Base-by-base conservation (phyloP, 2,797 vertebrate genomes). In the Fistularia tabacaria region DNA sequence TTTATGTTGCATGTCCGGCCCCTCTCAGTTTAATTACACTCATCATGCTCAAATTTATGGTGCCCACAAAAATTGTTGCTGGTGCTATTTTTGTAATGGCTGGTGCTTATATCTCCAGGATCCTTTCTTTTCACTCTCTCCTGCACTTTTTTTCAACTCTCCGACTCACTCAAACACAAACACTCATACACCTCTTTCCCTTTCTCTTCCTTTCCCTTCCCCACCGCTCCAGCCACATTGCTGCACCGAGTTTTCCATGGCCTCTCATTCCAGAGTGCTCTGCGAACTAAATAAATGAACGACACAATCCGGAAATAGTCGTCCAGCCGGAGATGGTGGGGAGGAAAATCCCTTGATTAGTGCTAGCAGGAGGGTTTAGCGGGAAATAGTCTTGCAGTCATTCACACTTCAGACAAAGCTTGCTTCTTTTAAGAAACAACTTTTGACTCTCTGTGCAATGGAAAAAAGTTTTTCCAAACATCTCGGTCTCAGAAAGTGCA, bases 281-380 rank as follows among this genome's bases (percentile, higher is more conserved):
- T 73, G 80, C 71, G 48, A 84, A 82, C 77, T 78, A 70, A 85
- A 79, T 74, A 83, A 85, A 84, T 67, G 83, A 84, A 80, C 75
- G 79, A 85, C 86, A 85, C 77, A 82, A 89, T 87, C 83, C 83
- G 85, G 85, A 85, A 87, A 89, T 85, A 84, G 85, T 77, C 73
- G 76, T 83, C 74, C 77, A 82, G 70, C 67, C 74, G 76, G 80
- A 84, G 78, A 83, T 73, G 79, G 85, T 82, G 84, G 80, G 80
- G 82, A 84, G 86, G 83, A 88, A 87, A 85, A 89, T 86, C 81
- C 81, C 79, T 85, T 60, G 66, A 80, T 74, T 77, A 15, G 72
- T 64, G 66, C 58, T 79, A 76, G 74, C 82, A 77, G 64, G 60
- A 81, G 62, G 59, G 70, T 10, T 59, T 70, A 65, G 69, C 69